These are phyloP conservation scores for Apamea sordens DNA, from an alignment of 2,888 invertebrate genomes.

Conservation along the genomic window DNA sequence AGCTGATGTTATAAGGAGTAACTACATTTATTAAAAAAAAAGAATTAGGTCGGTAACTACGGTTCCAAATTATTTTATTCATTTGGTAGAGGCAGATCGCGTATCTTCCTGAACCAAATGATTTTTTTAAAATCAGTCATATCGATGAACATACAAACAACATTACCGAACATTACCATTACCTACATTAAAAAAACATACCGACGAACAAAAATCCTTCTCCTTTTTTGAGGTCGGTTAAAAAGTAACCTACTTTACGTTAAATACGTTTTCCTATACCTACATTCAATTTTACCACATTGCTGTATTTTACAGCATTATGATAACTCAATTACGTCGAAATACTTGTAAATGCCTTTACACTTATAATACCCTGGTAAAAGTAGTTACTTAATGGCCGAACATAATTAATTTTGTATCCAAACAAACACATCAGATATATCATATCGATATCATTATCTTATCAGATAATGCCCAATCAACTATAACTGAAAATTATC, in stretches of 20 bases:
- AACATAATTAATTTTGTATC: constrained; percentile 35
- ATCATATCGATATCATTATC: constrained; percentile 3
- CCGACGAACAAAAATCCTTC: no score
- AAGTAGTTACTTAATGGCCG: constrained; percentile 46
- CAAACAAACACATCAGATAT: constrained; percentile 5
- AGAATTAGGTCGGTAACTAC: no score
- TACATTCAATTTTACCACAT: not conserved
- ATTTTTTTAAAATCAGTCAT: no score
- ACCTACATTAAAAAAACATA: no score
- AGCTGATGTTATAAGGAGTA: no score
- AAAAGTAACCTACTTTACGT: not conserved
- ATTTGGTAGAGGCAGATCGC: no score
- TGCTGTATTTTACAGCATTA: not conserved
- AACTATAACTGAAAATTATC: constrained; percentile 25
- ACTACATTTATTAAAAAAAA: no score
- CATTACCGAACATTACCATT: no score
- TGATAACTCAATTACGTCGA: not conserved
- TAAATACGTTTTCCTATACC: not conserved
- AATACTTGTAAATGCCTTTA: not conserved
- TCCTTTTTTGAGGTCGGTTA: no score
- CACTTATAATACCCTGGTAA: constrained; percentile 60
- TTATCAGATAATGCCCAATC: constrained; percentile 34
- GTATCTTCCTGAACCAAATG: no score
- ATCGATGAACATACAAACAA: no score
- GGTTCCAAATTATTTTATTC: no score